Conservation (phyloP, 2,797 vertebrate species). For the Thripadectes ignobilis region DNA sequence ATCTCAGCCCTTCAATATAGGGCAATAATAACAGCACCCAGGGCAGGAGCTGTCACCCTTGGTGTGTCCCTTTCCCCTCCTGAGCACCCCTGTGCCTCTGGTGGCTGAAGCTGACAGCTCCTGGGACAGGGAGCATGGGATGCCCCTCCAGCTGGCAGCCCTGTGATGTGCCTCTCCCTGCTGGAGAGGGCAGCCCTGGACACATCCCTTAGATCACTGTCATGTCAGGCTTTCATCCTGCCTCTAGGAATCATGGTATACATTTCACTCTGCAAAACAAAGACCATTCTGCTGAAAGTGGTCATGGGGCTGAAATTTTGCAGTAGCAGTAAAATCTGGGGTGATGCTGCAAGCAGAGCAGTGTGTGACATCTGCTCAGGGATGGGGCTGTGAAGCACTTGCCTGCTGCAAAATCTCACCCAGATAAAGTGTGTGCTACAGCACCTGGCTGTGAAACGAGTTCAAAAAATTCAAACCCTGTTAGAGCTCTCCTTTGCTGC, state of each 20-base stretch:
- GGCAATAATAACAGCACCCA: neutral
- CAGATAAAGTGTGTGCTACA: neutral
- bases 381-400: neutral
- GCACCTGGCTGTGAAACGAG: neutral
- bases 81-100: accelerated
- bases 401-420: neutral
- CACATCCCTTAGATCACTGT: neutral
- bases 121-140: accelerated
- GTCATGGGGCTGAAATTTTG: neutral
- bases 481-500: neutral
- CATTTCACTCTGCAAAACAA: neutral
- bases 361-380: neutral
- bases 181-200: neutral
- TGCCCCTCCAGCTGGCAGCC: neutral
- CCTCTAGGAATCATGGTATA: neutral
- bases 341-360: neutral
- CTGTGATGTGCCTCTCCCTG: neutral
- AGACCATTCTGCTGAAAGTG: neutral
- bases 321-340: neutral
- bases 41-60: neutral
- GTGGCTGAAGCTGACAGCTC: accelerated
- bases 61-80: accelerated
- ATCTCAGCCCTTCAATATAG: neutral
- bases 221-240: neutral
- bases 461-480: neutral